Conservation (phyloP, 2,113 vertebrate genomes). For the Opisthocomus hoazin region DNA sequence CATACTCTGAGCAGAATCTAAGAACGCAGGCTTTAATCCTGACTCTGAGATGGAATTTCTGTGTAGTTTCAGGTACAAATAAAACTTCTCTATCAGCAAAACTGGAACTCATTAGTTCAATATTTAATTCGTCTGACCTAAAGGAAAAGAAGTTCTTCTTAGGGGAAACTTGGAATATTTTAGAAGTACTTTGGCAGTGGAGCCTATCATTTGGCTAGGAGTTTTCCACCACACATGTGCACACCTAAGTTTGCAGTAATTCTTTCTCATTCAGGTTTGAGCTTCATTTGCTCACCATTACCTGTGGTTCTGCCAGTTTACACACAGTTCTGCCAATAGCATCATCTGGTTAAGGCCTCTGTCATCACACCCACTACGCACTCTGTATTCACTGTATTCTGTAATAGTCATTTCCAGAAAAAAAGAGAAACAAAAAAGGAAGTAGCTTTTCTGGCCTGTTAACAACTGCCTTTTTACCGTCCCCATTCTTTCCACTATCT, state of each 20-base stretch:
- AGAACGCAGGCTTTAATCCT: background rate
- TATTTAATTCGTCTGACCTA: background rate
- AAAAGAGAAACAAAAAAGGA: background rate
- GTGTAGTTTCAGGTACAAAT: background rate
- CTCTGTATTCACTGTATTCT: background rate
- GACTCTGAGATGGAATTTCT: background rate
- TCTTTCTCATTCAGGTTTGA: background rate
- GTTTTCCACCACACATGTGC: rapidly evolving
- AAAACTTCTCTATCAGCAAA: background rate
- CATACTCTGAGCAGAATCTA: background rate
- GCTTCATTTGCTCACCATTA: background rate
- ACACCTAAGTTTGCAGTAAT: background rate
- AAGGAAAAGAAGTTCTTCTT: background rate
- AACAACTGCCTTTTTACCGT: background rate
- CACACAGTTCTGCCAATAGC: background rate
- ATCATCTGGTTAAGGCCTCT: background rate
- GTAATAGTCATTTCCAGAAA: background rate
- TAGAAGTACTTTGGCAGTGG: background rate
- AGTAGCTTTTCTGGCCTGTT: background rate
- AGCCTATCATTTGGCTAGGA: background rate
- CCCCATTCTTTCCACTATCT: background rate
- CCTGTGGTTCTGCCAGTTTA: background rate
- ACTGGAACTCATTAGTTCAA: background rate
- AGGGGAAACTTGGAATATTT: background rate
- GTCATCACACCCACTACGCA: background rate